Conservation (phyloP, 1,140 invertebrate genomes). For the Cylas formicarius region DNA sequence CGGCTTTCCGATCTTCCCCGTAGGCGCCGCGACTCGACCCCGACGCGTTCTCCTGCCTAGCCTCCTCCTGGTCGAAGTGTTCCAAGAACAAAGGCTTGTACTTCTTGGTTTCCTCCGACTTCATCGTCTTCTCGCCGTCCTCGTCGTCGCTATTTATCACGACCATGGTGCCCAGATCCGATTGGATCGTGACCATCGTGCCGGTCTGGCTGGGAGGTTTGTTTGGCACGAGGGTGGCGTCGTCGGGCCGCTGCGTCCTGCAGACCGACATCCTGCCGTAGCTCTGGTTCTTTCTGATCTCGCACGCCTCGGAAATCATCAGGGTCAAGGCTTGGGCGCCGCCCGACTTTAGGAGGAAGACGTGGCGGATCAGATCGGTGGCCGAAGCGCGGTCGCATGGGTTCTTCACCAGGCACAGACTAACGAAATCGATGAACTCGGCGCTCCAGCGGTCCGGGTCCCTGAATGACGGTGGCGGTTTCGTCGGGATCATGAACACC, state of each 20-base stretch:
- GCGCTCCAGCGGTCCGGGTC: conserved; percentile 94
- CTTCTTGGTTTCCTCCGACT: conserved; percentile 67
- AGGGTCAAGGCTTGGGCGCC: conserved; percentile 73
- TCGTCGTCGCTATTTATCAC: conserved; percentile 81
- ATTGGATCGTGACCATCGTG: conserved; percentile 62
- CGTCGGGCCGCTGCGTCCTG: conserved; percentile 34
- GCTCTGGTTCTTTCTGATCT: conserved; percentile 78
- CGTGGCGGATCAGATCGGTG: conserved; percentile 80
- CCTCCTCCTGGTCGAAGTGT: conserved; percentile 75
- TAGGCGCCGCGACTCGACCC: not conserved
- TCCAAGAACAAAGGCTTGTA: conserved; percentile 88
- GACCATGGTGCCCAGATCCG: conserved; percentile 87
- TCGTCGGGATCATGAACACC: conserved; percentile 99
- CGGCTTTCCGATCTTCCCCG: not conserved
- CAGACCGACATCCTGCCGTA: conserved; percentile 44
- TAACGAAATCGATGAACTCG: conserved; percentile 97
- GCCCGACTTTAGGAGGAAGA: conserved; percentile 78
- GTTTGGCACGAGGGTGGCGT: conserved; percentile 47
- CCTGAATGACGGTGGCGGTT: conserved; percentile 95
- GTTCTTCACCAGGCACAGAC: conserved; percentile 85
- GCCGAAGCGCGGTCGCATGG: conserved; percentile 93
- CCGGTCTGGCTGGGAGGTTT: conserved; percentile 52
- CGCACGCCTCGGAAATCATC: conserved; percentile 89
- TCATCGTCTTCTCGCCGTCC: conserved; percentile 77
- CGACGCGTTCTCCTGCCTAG: conserved; percentile 1